phyloP scores from a whole-genome alignment of 2,113 vertebrate genomes.

The Microtus oregoni region DNA sequence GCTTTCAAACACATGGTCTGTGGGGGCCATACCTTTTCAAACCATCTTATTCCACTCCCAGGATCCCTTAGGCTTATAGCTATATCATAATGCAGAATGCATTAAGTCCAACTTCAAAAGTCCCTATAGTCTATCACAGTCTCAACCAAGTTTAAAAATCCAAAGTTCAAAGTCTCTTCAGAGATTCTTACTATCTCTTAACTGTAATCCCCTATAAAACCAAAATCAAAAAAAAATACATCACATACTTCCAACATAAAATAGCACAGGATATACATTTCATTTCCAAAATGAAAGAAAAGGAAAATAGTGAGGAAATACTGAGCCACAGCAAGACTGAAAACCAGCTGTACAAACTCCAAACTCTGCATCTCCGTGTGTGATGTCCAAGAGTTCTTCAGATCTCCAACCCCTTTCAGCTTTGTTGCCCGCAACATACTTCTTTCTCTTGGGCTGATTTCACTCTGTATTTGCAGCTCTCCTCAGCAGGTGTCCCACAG shows the following conservation, averaged over 20 bases:
- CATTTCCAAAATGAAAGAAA: neutral
- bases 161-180: neutral
- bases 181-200: neutral
- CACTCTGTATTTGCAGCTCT: neutral
- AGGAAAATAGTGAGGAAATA: neutral
- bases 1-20: neutral
- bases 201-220: neutral
- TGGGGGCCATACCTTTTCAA: neutral
- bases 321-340: neutral
- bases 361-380: neutral
- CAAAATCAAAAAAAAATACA: neutral
- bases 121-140: neutral
- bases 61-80: neutral
- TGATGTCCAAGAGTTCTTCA: neutral
- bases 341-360: neutral
- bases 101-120: neutral
- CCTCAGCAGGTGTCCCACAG: neutral
- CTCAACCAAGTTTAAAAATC: neutral
- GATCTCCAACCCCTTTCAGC: neutral
- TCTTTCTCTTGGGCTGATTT: neutral
- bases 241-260: neutral
- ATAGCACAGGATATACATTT: neutral
- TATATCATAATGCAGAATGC: neutral
- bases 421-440: neutral
- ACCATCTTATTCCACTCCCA: neutral